phyloP scores from a whole-genome alignment of 2,113 vertebrate species.

The Cyanoliseus patagonus region DNA sequence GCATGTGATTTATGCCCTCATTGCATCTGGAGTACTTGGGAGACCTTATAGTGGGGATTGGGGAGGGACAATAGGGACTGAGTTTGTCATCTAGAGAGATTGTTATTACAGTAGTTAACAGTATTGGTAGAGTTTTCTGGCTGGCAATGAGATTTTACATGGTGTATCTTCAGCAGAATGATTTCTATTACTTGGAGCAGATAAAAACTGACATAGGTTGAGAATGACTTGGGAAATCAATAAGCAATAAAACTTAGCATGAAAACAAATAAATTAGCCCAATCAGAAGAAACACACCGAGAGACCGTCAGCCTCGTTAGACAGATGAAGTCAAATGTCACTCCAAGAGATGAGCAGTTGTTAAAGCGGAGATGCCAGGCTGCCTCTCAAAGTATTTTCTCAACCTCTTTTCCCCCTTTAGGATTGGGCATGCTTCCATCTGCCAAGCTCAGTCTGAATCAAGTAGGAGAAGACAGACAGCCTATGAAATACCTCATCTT shows the following conservation, averaged over 20 bases:
- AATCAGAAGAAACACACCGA: background rate
- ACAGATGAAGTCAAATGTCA: background rate
- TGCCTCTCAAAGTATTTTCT: background rate
- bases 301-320: background rate
- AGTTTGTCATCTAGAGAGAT: background rate
- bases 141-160: background rate
- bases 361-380: background rate
- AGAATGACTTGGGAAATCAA: constrained; percentile 51
- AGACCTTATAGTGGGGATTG: background rate
- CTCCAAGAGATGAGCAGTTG: background rate
- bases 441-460: constrained; percentile 30
- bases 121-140: background rate
- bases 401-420: background rate
- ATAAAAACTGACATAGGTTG: constrained; percentile 44
- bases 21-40: fast-evolving
- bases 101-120: background rate
- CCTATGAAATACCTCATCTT: background rate
- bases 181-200: constrained; percentile 34
- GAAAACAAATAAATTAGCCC: constrained; percentile 61
- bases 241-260: constrained; percentile 67
- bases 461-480: background rate
- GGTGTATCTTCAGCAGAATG: background rate
- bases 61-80: background rate
- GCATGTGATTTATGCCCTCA: fast-evolving
- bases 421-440: constrained; percentile 26